These are phyloP conservation scores for Drosophila kepulauana DNA, from an alignment of 1,140 invertebrate genomes.

Conservation along the genomic window DNA sequence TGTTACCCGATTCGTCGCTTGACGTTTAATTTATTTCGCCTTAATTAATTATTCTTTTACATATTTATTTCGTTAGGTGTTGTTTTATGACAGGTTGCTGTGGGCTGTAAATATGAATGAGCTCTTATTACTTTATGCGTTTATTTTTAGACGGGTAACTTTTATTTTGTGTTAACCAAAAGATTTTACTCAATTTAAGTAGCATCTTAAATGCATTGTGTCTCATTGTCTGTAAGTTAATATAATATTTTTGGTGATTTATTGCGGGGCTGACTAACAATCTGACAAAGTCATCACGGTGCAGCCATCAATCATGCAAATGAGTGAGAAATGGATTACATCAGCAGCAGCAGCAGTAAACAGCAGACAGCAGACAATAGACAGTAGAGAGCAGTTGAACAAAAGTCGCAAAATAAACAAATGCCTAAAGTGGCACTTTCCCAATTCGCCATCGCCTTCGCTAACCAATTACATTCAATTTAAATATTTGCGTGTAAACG, in stretches of 20 bases:
- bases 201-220: not conserved
- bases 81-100: slow-evolving; percentile 37
- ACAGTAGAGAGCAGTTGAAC: not conserved
- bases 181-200: not conserved
- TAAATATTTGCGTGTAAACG: slow-evolving; percentile 17
- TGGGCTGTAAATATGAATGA: slow-evolving; percentile 38
- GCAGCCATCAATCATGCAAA: slow-evolving; percentile 29
- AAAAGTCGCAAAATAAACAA: not conserved
- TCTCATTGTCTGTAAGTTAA: slow-evolving; percentile 1
- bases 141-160: not conserved
- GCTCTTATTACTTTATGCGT: slow-evolving; percentile 1
- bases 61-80: slow-evolving; percentile 22
- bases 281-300: slow-evolving; percentile 19
- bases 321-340: slow-evolving; percentile 16
- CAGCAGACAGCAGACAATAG: too few species aligned
- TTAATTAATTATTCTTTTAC: slow-evolving; percentile 67
- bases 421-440: slow-evolving; percentile 25
- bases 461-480: slow-evolving; percentile 34
- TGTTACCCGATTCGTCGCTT: slow-evolving; percentile 49
- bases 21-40: slow-evolving; percentile 56
- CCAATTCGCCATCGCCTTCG: slow-evolving; percentile 1
- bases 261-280: slow-evolving; percentile 27
- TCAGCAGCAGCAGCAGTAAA: slow-evolving; percentile 20
- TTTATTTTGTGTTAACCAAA: not conserved
- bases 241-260: slow-evolving; percentile 14